Evolutionary conservation across 2,113 vertebrate species (phyloP).

Genomic region (Apteryx owenii): DNA sequence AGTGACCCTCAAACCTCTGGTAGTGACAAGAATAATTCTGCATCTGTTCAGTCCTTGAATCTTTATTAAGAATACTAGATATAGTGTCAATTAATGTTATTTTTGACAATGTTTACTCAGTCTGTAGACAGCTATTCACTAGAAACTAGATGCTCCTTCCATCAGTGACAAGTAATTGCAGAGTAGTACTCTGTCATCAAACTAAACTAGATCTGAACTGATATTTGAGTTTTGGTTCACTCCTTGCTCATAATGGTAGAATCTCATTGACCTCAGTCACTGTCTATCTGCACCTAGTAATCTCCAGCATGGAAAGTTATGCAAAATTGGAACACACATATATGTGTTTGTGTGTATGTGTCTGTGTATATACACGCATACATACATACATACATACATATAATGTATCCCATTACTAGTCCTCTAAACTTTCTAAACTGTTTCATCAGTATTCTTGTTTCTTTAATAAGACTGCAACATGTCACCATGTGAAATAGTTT

Average conservation of each 20-base stretch:
- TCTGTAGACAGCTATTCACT: neutral
- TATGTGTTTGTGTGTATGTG: fast-evolving
- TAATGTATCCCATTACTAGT: neutral
- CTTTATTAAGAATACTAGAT: neutral
- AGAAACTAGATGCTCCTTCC: neutral
- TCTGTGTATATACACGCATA: neutral
- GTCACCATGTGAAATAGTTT: neutral
- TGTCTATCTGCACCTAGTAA: no score
- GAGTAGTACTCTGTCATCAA: neutral
- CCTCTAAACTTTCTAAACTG: neutral
- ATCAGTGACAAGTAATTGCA: neutral
- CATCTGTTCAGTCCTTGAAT: neutral
- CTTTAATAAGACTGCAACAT: neutral
- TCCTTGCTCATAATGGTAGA: neutral
- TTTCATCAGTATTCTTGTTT: neutral
- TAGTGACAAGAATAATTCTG: neutral
- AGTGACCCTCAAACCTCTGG: neutral
- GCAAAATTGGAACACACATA: fast-evolving
- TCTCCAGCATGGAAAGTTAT: neutral
- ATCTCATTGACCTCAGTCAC: neutral
- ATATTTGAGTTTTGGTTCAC: neutral
- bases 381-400: no score
- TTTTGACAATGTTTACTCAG: neutral
- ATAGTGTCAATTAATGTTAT: neutral
- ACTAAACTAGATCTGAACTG: neutral